Evolutionary conservation across 1,140 invertebrate species (phyloP), one percentile per base, ranked within the genome.

Genomic region (Drosophila setifemur): DNA sequence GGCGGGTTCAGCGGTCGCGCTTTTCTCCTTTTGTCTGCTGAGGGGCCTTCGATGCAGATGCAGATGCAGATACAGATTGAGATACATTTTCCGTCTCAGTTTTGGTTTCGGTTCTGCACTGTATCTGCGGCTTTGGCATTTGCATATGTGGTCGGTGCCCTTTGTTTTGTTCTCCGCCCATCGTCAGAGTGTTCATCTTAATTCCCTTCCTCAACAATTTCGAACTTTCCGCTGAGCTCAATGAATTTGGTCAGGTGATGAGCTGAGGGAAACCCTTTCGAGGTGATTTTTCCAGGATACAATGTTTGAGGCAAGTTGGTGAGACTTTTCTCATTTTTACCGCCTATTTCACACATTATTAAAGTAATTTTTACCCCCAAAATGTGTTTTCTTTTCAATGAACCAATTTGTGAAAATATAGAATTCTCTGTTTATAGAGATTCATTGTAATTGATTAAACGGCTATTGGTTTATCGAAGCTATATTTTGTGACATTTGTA

Each of bases 101-200:
- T 12, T 37, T 31, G 33, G 18, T 23, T 54, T 31, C 35, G 29
- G 49, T 60, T 33, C 31, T 7, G 53, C 53, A 61, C 57, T 61
- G 58, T 37, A 61, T 58, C 26, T 31, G 37, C 37, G 23, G 57
- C 53, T 58, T 61, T 54, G 57, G 52, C 35, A 35, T 50, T 37
- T 19, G 29, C 31, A 37, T 23, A 9, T 3, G 33, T 16, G 52
- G 52, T 61, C 58, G 43, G 52, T 61, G 26, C 21, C 57, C 29
- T 61, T 61, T 61, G 52, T 61, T 61, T 61, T 61, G n/a, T n/a
- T n/a, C n/a, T n/a, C n/a, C 53, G 14, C 28, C 52, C 52, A 55
- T 11, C 45, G 45, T 45, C 28, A 26, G 14, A 9, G 25, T 35
- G 11, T 11, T 23, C 8, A n/a, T n/a, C 19, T 29, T 60, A 57